A percentile compares a stretch with the other conserved stretches of the same genome.
phyloP scores from a whole-genome alignment of 2,888 invertebrate genomes.

The Tridacna crocea region DNA sequence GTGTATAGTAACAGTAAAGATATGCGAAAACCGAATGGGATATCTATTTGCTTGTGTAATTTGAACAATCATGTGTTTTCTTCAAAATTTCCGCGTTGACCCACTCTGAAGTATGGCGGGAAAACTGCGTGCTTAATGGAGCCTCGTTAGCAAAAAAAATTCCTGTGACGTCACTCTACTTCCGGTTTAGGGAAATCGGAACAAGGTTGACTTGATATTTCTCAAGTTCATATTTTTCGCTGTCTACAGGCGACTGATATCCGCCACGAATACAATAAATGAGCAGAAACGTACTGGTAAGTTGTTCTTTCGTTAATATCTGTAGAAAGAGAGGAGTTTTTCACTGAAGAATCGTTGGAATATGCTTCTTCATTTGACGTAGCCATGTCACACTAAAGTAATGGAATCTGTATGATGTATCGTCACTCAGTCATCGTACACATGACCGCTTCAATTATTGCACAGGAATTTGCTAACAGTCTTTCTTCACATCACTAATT shows the following conservation, averaged over 20 bases:
- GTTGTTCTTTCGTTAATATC: constrained; percentile 10
- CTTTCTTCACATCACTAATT: no score
- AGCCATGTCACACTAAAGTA: background rate
- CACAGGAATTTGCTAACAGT: no score
- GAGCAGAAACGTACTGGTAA: constrained; percentile 77
- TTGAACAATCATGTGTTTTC: no score
- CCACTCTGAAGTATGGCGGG: constrained; percentile 34
- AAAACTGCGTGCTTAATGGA: constrained; percentile 6
- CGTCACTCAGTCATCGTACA: no score
- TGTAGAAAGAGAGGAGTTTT: background rate
- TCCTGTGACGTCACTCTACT: constrained; percentile 49
- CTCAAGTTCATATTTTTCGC: constrained; percentile 23
- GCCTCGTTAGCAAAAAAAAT: constrained; percentile 31
- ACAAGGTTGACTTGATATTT: constrained; percentile 10
- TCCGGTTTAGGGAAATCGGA: constrained; percentile 22
- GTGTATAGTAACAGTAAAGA: no score
- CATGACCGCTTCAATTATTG: no score
- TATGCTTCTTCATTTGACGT: constrained; percentile 5
- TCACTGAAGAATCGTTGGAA: constrained; percentile 5
- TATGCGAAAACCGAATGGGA: no score
- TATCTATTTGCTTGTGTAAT: no score
- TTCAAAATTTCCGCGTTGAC: no score
- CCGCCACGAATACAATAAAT: constrained; percentile 67
- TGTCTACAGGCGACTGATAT: constrained; percentile 30
- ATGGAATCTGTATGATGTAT: no score